Base-by-base conservation (phyloP, 2,113 vertebrate species). In the Cephalopterus ornatus region DNA sequence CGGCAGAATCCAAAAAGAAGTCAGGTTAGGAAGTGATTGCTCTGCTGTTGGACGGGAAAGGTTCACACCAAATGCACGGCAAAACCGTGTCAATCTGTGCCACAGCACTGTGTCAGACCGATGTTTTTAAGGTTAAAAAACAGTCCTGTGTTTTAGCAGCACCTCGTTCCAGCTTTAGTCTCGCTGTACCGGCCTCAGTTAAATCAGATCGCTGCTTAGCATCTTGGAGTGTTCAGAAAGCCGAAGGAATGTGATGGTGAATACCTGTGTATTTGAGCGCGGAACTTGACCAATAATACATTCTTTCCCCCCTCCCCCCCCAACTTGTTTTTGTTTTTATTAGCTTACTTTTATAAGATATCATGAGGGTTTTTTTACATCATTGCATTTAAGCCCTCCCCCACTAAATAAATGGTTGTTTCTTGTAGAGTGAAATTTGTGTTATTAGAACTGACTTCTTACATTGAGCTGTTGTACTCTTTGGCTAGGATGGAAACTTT, bases 221-320 rank as follows among this genome's bases (percentile, higher is more conserved):
- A 22, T 42, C 63, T 61, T 8, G 20, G 0, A 4, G 19, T 23
- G 24, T 24, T 82, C 19, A 8, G 66, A 19, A 76, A 41, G 61
- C 16, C 22, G 6, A 0, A 61, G 88, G 74, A 82, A 30, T 22
- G 52, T 1, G 3, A 3, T 59, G 32, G 21, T 65, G 47, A 73
- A 61, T 83, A 61, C 58, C 28, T 76, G 26, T 85, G 30, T 52
- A 5, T 55, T 46, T 82, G 33, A 30, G 11, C 73, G 52, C 65
- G 39, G 50, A 67, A 67, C 23, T 46, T 59, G 30, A 39, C 33
- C 22, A 11, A 4, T 37, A 15, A 47, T 30, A 11, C 20, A 4
- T 39, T 53, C 1, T 39, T n/a, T 23, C 1, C 17, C 3, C 7
- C 11, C 3, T 3, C 1, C 27, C 3, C 3, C 3, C 1, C 27